A percentile compares a stretch with the other conserved stretches of the same genome.
Evolutionary conservation across 2,797 vertebrate genomes (phyloP).

Genomic region (Schizothorax lantsangensis): DNA sequence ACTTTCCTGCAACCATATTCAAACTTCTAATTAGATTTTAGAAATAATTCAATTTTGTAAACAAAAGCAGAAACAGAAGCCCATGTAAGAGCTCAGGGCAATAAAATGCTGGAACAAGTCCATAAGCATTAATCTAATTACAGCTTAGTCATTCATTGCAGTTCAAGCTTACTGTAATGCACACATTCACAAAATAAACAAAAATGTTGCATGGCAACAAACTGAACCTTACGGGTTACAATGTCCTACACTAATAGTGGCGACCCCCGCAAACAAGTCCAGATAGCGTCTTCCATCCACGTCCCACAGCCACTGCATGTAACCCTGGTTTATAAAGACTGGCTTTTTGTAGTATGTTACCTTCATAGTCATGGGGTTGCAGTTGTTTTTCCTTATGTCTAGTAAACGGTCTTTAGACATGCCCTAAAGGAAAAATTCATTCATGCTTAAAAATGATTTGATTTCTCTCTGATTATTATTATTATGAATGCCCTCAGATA

Average conservation of each 20-base stretch:
- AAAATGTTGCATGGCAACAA: constrained; percentile 8
- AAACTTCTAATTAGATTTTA: background rate
- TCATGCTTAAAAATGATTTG: background rate
- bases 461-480: constrained; percentile 3
- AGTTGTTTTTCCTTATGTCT: constrained; percentile 79
- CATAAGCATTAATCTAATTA: background rate
- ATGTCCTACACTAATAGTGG: constrained; percentile 91
- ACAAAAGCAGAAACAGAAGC: background rate
- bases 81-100: background rate
- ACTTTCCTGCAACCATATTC: constrained; percentile 80
- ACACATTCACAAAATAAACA: background rate
- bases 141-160: background rate
- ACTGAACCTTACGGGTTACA: constrained; percentile 89
- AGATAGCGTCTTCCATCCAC: constrained; percentile 88
- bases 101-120: background rate
- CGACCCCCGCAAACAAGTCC: constrained; percentile 92
- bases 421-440: constrained; percentile 64
- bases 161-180: background rate
- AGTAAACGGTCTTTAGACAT: constrained; percentile 80
- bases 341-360: constrained; percentile 86
- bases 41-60: background rate
- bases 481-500: background rate
- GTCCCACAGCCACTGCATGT: constrained; percentile 97
- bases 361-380: constrained; percentile 78
- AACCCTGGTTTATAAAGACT: constrained; percentile 87